phyloP scores from a whole-genome alignment of 2,113 vertebrate genomes.

The Mobula birostris region DNA sequence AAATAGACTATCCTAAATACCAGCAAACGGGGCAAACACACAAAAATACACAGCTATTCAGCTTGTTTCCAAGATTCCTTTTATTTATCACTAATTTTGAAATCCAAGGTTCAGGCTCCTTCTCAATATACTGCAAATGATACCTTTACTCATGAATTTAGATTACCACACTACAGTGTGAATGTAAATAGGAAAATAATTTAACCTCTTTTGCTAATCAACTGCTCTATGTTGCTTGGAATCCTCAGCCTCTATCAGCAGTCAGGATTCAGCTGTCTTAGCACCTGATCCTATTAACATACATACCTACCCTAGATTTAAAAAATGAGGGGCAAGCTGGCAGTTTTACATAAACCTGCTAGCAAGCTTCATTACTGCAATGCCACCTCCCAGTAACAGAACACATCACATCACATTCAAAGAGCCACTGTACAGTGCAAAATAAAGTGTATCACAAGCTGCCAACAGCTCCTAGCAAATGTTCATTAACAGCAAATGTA shows the following conservation, averaged over 20 bases:
- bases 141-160: conserved; percentile 20
- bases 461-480: not conserved
- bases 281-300: not conserved
- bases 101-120: not conserved
- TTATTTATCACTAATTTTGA: not conserved
- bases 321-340: not conserved
- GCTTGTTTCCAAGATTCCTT: not conserved
- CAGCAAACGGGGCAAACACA: not conserved
- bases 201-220: conserved; percentile 23
- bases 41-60: not conserved
- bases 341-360: not conserved
- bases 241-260: not conserved
- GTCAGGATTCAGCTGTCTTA: not conserved
- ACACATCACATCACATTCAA: conserved; percentile 12
- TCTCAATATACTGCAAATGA: conserved; percentile 33
- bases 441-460: not conserved
- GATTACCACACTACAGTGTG: not conserved
- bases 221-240: not conserved
- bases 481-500: not conserved
- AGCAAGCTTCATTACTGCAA: conserved; percentile 27
- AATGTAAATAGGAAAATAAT: conserved; percentile 3
- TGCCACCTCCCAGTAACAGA: conserved; percentile 4
- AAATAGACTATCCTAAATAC: not conserved
- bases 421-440: not conserved
- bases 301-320: not conserved